Percentiles rank a stretch among this genome's conserved stretches.
These are phyloP conservation scores for Gonatopus flavifemur DNA, from an alignment of 1,140 invertebrate genomes.

Conservation along the genomic window DNA sequence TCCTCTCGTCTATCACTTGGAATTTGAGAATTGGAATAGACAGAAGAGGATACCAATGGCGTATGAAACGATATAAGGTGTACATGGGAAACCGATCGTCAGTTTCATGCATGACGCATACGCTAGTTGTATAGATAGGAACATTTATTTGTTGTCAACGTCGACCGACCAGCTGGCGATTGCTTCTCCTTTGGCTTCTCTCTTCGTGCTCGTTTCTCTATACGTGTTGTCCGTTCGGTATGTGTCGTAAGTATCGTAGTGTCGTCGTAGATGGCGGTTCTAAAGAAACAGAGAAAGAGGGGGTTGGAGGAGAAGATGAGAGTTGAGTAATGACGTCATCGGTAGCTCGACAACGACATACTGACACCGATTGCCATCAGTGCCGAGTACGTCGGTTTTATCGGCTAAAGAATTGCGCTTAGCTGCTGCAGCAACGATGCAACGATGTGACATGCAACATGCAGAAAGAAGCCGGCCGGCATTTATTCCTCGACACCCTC, in stretches of 20 bases:
- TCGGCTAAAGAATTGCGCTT: too few species aligned
- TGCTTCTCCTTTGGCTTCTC: slow-evolving; percentile 1
- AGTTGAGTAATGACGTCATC: slow-evolving; percentile 43
- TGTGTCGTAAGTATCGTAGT: slow-evolving; percentile 17
- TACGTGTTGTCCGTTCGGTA: too few species aligned
- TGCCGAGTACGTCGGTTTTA: slow-evolving; percentile 13
- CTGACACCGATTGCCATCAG: slow-evolving; percentile 43
- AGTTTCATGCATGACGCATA: too few species aligned
- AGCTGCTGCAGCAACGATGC: slow-evolving; percentile 8
- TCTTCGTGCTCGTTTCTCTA: slow-evolving; percentile 20
- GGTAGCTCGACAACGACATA: slow-evolving; percentile 44
- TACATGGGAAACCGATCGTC: too few species aligned
- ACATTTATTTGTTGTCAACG: too few species aligned
- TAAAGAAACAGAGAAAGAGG: too few species aligned
- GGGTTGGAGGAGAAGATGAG: slow-evolving; percentile 8
- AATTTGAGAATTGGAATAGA: too few species aligned
- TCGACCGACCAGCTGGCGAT: slow-evolving; percentile 22
- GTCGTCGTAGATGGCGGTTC: slow-evolving; percentile 1
- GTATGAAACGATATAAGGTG: too few species aligned
- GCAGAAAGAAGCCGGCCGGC: slow-evolving; percentile 22
- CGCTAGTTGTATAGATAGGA: neutral
- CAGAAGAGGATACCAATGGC: too few species aligned
- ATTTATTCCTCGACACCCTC: too few species aligned
- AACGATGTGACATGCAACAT: slow-evolving; percentile 6
- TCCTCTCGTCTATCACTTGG: too few species aligned